These are phyloP conservation scores for Tetramorium alpestre DNA, from an alignment of 1,140 invertebrate species.

Conservation along the genomic window DNA sequence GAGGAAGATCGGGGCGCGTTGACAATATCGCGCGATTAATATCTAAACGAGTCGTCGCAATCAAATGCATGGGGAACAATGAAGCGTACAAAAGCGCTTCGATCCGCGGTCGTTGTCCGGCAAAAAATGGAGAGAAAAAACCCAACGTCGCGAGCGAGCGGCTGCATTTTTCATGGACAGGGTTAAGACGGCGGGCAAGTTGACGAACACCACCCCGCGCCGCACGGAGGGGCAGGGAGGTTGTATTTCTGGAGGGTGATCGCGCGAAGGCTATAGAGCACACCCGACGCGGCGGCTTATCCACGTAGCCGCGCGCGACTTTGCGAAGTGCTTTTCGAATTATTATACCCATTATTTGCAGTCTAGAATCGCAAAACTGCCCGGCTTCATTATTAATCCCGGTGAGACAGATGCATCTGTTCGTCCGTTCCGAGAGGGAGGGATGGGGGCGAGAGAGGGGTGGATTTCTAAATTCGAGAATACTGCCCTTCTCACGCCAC, in stretches of 20 bases:
- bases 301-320: constrained; percentile 3
- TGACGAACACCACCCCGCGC: constrained; percentile 2
- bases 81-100: not conserved
- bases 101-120: constrained; percentile 14
- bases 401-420: constrained; percentile 61
- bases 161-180: constrained; percentile 40
- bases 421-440: not conserved
- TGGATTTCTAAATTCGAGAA: constrained; percentile 71
- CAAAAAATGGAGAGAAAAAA: not conserved
- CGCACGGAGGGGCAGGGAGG: not conserved
- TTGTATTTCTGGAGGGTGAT: constrained; percentile 38
- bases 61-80: not conserved
- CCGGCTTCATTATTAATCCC: constrained; percentile 69
- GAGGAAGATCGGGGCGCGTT: not conserved
- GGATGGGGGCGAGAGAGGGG: not conserved
- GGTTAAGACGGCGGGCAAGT: constrained; percentile 48
- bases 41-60: not conserved
- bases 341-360: constrained; percentile 46
- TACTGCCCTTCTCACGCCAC: constrained; percentile 62
- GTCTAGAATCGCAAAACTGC: constrained; percentile 61
- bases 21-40: constrained; percentile 1
- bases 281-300: not conserved
- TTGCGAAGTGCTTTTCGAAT: constrained; percentile 28
- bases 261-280: constrained; percentile 20
- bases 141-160: not conserved